Base-by-base conservation (phyloP, 2,888 invertebrate species). In the Mythimna impura region DNA sequence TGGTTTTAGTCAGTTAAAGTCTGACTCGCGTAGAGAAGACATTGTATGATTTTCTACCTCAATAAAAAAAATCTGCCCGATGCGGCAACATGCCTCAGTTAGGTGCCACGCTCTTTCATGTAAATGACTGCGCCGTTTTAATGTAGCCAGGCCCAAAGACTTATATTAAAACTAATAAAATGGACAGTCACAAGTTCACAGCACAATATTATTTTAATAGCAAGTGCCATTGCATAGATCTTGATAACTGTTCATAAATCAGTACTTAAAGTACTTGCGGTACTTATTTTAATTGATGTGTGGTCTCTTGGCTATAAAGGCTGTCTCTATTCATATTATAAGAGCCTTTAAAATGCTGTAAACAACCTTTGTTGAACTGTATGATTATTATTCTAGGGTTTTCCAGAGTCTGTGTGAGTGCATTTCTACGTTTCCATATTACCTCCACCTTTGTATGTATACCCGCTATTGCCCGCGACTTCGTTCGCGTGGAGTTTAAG, bases 121-220 rank as follows among this genome's bases (percentile, higher is more conserved):
- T 6, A 4, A 47, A 5, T 14, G 17, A 47, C 47, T 20, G 47
- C 43, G 4, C 17, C 6, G 7, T 7, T 47, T 17, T 47, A 20
- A 47, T 20, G 14, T 14, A 20, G 47, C 47, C 47, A 20, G 20
- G 17, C 47, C 47, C 17, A 47, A 47, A 47, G 61, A 17, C 12
- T 62, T 14, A 22, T 65, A 80, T 78, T 57, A 78, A 57, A 30
- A 54, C 34, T 54, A 74, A 63, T 68, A 68, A 73, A 73, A 82
- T 82, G 61, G n/a, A 55, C 22, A 68, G 74, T 66, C 82, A 81
- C 72, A 77, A 78, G 76, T 77, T 80, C 74, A 66, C 66, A 67
- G 76, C 66, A 30, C 36, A 43, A 20, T 66, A 47, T 62, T 76
- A 82, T 71, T 71, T 78, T 75, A 47, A 78, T 68, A 66, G 55